Evolutionary conservation across 2,888 invertebrate genomes (phyloP).

Genomic region (Isotomurus palustris): DNA sequence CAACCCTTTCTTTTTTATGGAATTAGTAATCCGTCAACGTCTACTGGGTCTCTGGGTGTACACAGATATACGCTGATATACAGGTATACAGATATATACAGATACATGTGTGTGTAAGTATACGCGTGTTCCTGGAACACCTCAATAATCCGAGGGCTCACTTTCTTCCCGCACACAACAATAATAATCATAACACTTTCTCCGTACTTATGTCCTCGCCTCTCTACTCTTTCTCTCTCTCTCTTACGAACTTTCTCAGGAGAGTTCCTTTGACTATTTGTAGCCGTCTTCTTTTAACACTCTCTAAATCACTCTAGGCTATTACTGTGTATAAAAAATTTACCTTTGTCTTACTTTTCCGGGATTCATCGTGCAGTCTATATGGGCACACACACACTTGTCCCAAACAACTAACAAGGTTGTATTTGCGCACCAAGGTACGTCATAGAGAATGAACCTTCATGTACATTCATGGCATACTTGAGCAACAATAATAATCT

Average conservation of each 20-base stretch:
- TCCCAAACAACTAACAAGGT: too few species aligned
- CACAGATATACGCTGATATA: too few species aligned
- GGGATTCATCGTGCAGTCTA: too few species aligned
- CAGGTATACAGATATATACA: not conserved
- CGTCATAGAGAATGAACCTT: too few species aligned
- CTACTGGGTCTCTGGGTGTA: too few species aligned
- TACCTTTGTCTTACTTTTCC: too few species aligned
- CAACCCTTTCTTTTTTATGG: constrained; percentile 14
- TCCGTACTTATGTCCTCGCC: not conserved
- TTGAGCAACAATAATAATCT: too few species aligned
- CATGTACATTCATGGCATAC: too few species aligned
- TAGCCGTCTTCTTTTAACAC: not conserved
- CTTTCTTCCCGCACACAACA: not conserved
- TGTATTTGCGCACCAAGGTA: too few species aligned
- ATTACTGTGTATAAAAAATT: too few species aligned
- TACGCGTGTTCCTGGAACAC: not conserved
- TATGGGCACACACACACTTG: too few species aligned
- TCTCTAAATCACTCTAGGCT: too few species aligned
- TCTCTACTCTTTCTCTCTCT: not conserved
- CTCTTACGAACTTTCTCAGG: not conserved
- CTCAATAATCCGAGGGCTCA: not conserved
- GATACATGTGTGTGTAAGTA: not conserved
- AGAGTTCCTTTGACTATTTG: not conserved
- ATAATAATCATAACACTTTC: not conserved
- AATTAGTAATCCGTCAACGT: constrained; percentile 33